phyloP scores from a whole-genome alignment of 2,888 invertebrate genomes.

The Zygaena filipendulae region DNA sequence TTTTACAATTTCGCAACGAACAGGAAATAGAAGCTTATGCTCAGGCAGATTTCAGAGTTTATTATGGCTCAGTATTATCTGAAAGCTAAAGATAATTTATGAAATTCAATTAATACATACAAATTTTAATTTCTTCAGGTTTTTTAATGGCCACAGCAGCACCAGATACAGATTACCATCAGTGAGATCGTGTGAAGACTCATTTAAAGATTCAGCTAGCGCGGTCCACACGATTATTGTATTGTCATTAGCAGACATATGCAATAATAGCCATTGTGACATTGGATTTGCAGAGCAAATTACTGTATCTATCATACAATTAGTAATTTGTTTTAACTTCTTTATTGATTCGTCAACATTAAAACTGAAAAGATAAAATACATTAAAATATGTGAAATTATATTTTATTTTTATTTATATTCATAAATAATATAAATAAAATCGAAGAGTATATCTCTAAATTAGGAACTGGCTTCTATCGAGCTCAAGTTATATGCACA shows the following conservation, averaged over 20 bases:
- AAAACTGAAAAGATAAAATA: constrained; percentile 24
- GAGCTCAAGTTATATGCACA: too few relatives aligned
- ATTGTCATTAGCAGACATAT: constrained; percentile 21
- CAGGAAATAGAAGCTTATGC: too few relatives aligned
- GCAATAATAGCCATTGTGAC: constrained; percentile 21
- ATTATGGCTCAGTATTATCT: neutral
- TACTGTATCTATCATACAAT: constrained; percentile 21
- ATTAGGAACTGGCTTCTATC: too few relatives aligned
- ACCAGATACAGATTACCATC: too few relatives aligned
- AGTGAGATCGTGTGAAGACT: too few relatives aligned
- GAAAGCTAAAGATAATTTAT: too few relatives aligned
- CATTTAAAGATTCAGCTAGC: constrained; percentile 25
- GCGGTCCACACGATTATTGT: constrained; percentile 36
- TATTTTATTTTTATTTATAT: constrained; percentile 5
- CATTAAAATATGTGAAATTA: constrained; percentile 1
- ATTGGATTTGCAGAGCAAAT: constrained; percentile 12
- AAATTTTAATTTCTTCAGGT: constrained; percentile 21
- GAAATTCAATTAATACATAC: constrained; percentile 24
- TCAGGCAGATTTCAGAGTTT: too few relatives aligned
- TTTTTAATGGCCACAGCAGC: constrained; percentile 38
- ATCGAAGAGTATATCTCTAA: too few relatives aligned
- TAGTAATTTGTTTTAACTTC: constrained; percentile 25
- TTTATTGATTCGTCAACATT: constrained; percentile 18
- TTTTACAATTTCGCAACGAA: too few relatives aligned
- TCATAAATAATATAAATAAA: too few relatives aligned